Conservation (phyloP, 2,888 invertebrate genomes). For the Spatulosminthurus flaviceps region DNA sequence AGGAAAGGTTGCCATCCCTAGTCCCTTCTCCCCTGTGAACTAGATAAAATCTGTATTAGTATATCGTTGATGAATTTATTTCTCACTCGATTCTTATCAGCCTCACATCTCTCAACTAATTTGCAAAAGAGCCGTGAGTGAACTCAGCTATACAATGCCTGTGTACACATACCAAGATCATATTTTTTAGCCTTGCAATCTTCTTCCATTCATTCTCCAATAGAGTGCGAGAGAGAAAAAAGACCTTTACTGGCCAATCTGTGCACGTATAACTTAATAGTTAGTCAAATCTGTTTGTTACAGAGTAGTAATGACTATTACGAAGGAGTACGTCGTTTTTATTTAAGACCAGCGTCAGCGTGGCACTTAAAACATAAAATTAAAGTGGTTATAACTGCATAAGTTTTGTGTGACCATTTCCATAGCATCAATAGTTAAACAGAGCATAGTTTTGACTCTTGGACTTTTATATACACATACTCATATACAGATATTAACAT, state of each 20-base stretch:
- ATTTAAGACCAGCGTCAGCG: conserved; percentile 14
- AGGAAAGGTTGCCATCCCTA: conserved; percentile 15
- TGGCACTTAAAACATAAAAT: conserved; percentile 9
- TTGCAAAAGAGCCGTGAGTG: conserved; percentile 34
- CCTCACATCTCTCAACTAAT: conserved; percentile 33
- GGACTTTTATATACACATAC: too few relatives aligned
- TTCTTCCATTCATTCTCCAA: background rate
- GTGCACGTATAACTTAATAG: background rate
- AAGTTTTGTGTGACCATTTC: conserved; percentile 11
- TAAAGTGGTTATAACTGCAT: conserved; percentile 18
- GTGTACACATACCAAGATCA: background rate
- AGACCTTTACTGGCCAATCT: background rate
- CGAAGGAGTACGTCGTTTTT: background rate
- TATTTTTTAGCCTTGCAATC: conserved; percentile 5
- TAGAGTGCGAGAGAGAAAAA: background rate
- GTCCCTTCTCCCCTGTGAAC: background rate
- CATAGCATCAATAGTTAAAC: background rate
- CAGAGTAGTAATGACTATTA: background rate
- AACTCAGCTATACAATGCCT: conserved; percentile 15
- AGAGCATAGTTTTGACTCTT: too few relatives aligned
- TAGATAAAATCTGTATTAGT: conserved; percentile 44
- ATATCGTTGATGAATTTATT: conserved; percentile 39
- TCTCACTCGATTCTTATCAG: conserved; percentile 38
- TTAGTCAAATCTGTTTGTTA: conserved; percentile 6
- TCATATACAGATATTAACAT: background rate